Percentiles rank a stretch among this genome's conserved stretches.
phyloP scores from a whole-genome alignment of 2,888 invertebrate genomes.

The Alviniconcha strummeri region DNA sequence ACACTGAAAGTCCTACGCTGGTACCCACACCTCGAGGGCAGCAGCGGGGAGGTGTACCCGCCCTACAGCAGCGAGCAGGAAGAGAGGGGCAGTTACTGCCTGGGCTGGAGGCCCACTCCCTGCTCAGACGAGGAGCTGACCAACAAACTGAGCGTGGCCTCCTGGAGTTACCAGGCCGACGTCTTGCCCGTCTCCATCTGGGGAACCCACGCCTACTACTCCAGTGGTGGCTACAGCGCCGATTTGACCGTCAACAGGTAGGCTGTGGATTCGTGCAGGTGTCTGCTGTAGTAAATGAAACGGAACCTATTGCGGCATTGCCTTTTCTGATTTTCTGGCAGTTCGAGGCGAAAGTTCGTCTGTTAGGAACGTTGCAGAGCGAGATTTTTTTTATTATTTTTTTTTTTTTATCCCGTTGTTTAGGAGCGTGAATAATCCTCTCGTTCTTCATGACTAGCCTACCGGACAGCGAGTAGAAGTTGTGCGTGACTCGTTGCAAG shows the following conservation, averaged over 20 bases:
- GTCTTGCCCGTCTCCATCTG: conserved; percentile 43
- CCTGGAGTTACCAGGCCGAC: conserved; percentile 47
- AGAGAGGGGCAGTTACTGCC: conserved; percentile 44
- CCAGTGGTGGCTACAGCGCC: conserved; percentile 53
- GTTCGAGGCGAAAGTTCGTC: too few species aligned
- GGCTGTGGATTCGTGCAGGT: not conserved
- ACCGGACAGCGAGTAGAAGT: too few species aligned
- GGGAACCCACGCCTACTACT: conserved; percentile 49
- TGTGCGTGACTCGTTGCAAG: too few species aligned
- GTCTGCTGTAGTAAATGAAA: too few species aligned
- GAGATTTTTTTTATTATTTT: too few species aligned
- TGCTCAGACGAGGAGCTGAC: conserved; percentile 33
- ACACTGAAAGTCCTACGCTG: not conserved
- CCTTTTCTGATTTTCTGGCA: too few species aligned
- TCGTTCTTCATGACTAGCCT: too few species aligned
- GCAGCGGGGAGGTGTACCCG: conserved; percentile 6
- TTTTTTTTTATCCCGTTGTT: too few species aligned
- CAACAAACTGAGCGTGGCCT: conserved; percentile 38
- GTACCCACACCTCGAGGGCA: not conserved
- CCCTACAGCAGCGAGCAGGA: conserved; percentile 40
- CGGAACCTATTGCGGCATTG: too few species aligned
- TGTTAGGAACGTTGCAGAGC: too few species aligned
- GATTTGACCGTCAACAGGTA: conserved; percentile 42
- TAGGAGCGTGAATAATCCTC: too few species aligned
- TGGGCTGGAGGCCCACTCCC: conserved; percentile 42